Conservation (phyloP, 1,140 invertebrate genomes). For the Diabrotica virgifera region DNA sequence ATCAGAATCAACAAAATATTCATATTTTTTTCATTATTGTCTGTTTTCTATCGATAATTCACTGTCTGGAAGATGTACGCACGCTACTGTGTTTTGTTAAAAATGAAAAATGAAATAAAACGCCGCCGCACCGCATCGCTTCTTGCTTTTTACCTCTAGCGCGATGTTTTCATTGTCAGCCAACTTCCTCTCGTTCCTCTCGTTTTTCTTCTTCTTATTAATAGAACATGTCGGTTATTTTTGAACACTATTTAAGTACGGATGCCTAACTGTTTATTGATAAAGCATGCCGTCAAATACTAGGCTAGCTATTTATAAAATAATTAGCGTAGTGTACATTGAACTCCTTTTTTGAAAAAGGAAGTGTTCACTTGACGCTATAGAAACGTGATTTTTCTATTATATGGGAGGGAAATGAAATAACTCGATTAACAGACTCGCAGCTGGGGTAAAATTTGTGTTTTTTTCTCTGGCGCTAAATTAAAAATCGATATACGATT, state of each 20-base stretch:
- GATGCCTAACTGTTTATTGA: neutral
- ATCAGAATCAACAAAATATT: no score
- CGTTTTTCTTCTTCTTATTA: neutral
- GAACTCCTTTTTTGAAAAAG: no score
- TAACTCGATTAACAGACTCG: no score
- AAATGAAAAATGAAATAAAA: neutral
- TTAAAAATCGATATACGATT: no score
- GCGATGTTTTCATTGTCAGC: neutral
- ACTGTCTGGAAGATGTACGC: neutral
- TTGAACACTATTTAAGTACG: neutral
- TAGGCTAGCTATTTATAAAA: neutral
- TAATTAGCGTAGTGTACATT: neutral
- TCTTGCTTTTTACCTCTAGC: neutral
- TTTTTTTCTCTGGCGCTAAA: no score
- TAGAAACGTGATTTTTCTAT: no score
- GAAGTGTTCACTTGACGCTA: no score
- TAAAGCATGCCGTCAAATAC: neutral
- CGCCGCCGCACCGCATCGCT: neutral
- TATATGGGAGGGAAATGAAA: no score
- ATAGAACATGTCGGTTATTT: conserved; percentile 2
- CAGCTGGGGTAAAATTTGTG: no score
- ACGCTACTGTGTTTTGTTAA: neutral
- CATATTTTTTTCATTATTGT: no score
- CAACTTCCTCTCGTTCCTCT: neutral
- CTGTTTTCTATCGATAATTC: no score